phyloP scores from a whole-genome alignment of 2,113 vertebrate genomes.

The Sinocyclocheilus maitianheensis region DNA sequence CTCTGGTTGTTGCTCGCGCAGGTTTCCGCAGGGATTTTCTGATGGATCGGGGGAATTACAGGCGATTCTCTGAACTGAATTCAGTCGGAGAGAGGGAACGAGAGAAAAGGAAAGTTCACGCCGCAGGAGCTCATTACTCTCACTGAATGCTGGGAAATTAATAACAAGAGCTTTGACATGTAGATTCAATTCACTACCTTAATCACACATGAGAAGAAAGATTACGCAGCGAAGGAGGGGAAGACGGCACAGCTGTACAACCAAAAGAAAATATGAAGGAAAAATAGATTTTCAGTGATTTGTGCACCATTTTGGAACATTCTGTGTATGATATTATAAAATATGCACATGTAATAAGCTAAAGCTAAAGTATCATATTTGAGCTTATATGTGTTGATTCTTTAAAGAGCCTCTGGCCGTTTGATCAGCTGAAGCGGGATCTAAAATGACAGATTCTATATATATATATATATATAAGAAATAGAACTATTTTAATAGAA shows the following conservation, averaged over 20 bases:
- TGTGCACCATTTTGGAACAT: background rate
- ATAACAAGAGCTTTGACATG: conserved; percentile 9
- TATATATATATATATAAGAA: too few species aligned
- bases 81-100: background rate
- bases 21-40: background rate
- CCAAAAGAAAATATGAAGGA: background rate
- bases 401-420: too few species aligned
- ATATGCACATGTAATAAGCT: too few species aligned
- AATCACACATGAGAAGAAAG: background rate
- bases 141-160: background rate
- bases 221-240: background rate
- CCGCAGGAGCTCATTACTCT: background rate
- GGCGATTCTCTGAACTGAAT: background rate
- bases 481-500: too few species aligned
- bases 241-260: background rate
- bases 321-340: too few species aligned
- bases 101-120: background rate
- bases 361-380: too few species aligned
- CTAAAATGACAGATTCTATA: too few species aligned
- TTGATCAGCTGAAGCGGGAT: too few species aligned
- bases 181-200: background rate
- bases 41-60: background rate
- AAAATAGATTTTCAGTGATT: background rate
- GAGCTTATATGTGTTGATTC: too few species aligned
- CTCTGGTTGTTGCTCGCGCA: background rate